Conservation (phyloP, 2,888 invertebrate genomes). For the Sarcophaga carnaria region DNA sequence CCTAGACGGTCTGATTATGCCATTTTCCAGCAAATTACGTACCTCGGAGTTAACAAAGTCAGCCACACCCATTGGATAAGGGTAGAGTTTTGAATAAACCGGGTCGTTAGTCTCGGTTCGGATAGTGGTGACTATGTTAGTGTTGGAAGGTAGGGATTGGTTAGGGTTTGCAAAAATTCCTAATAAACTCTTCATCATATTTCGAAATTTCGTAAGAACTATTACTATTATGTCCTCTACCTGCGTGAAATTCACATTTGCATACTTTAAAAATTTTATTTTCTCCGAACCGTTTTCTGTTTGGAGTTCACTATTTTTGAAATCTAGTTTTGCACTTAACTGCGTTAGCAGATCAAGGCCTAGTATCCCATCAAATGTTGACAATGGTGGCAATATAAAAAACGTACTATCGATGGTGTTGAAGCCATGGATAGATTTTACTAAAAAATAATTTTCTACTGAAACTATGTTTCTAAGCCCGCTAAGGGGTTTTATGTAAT, state of each 20-base stretch:
- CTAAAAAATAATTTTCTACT: slow-evolving; percentile 46
- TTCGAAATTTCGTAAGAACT: slow-evolving; percentile 10
- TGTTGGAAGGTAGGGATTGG: slow-evolving; percentile 47
- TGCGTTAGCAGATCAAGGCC: slow-evolving; percentile 38
- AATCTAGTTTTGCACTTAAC: slow-evolving; percentile 61
- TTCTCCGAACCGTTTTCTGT: slow-evolving; percentile 49
- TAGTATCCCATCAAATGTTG: no score
- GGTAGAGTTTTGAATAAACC: no score
- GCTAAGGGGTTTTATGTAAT: slow-evolving; percentile 57
- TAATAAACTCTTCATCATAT: slow-evolving; percentile 14
- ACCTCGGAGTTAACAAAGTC: no score
- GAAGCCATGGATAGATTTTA: slow-evolving; percentile 63
- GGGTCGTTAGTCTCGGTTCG: no score
- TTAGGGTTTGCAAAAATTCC: slow-evolving; percentile 49
- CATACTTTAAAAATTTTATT: slow-evolving; percentile 58
- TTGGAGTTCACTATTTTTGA: slow-evolving; percentile 55
- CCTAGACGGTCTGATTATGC: slow-evolving; percentile 52
- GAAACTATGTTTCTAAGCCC: slow-evolving; percentile 40
- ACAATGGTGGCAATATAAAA: slow-evolving; percentile 53
- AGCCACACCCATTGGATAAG: no score
- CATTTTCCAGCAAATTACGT: not conserved
- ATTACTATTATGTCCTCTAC: slow-evolving; percentile 46
- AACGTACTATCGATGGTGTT: slow-evolving; percentile 53
- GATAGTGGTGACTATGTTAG: slow-evolving; percentile 31
- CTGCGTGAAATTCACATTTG: slow-evolving; percentile 56